These are phyloP conservation scores for Thelaira solivaga DNA, from an alignment of 2,888 invertebrate species.

Conservation along the genomic window DNA sequence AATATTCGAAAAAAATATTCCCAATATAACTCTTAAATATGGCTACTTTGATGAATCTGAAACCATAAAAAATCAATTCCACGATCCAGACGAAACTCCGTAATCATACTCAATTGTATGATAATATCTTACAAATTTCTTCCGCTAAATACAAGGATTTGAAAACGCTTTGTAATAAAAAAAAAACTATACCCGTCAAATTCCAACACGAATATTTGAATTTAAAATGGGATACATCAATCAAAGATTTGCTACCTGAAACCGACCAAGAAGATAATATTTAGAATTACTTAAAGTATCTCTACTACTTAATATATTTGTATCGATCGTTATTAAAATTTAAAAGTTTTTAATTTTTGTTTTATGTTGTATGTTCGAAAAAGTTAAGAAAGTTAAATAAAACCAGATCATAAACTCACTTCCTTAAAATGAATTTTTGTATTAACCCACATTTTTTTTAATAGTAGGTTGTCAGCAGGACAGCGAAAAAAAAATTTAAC, in stretches of 20 bases:
- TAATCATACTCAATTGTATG: slow-evolving; percentile 45
- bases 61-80: slow-evolving; percentile 18
- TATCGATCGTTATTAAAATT: not conserved
- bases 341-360: not conserved
- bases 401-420: not conserved
- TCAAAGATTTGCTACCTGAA: slow-evolving; percentile 36
- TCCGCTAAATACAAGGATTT: slow-evolving; percentile 28
- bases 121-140: slow-evolving; percentile 36
- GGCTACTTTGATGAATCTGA: slow-evolving; percentile 21
- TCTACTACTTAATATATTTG: not conserved
- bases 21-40: slow-evolving; percentile 27
- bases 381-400: slow-evolving; percentile 14
- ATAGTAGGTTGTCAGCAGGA: too few species aligned
- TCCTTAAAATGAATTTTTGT: slow-evolving; percentile 2
- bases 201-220: slow-evolving; percentile 38
- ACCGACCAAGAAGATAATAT: slow-evolving; percentile 5
- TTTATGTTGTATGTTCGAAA: slow-evolving; percentile 23
- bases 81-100: slow-evolving; percentile 30
- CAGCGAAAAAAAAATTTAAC: too few species aligned
- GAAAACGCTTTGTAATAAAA: not conserved
- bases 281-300: not conserved
- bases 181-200: slow-evolving; percentile 25
- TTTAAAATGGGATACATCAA: slow-evolving; percentile 30
- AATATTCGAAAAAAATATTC: slow-evolving; percentile 11
- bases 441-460: slow-evolving; percentile 13